Evolutionary conservation across 1,140 invertebrate genomes (phyloP).

Genomic region (Oryzaephilus surinamensis): DNA sequence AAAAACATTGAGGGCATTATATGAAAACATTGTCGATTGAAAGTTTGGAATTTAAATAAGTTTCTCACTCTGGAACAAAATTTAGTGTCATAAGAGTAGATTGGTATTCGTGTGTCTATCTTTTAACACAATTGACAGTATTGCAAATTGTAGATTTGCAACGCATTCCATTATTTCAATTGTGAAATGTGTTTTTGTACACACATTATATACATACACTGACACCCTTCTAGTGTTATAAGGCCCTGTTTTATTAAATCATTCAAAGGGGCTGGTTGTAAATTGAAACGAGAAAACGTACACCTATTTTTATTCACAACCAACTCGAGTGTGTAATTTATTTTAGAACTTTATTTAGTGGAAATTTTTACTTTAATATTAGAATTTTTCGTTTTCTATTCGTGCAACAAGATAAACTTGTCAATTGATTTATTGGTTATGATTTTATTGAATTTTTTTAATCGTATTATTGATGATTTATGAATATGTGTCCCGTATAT

Average conservation of each 20-base stretch:
- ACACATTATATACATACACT: neutral
- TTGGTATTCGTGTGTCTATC: too few species aligned
- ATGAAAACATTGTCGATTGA: conserved; percentile 18
- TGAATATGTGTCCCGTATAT: too few species aligned
- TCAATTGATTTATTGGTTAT: neutral
- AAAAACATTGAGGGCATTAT: too few species aligned
- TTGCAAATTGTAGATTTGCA: conserved; percentile 26
- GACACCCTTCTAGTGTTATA: conserved; percentile 18
- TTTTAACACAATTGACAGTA: too few species aligned
- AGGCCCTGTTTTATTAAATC: conserved; percentile 27
- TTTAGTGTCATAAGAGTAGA: too few species aligned
- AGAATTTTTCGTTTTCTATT: neutral
- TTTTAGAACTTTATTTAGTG: too few species aligned
- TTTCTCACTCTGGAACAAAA: too few species aligned
- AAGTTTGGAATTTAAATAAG: conserved; percentile 23
- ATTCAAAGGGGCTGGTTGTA: conserved; percentile 15
- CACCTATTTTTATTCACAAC: neutral
- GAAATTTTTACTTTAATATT: too few species aligned
- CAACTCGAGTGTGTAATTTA: too few species aligned
- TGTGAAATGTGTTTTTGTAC: conserved; percentile 16
- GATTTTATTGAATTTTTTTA: neutral
- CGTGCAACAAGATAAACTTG: neutral
- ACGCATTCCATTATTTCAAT: conserved; percentile 22
- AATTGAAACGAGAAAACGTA: neutral
- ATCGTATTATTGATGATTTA: neutral